These are phyloP conservation scores for Hesperia comma DNA, from an alignment of 2,888 invertebrate species.

Conservation along the genomic window DNA sequence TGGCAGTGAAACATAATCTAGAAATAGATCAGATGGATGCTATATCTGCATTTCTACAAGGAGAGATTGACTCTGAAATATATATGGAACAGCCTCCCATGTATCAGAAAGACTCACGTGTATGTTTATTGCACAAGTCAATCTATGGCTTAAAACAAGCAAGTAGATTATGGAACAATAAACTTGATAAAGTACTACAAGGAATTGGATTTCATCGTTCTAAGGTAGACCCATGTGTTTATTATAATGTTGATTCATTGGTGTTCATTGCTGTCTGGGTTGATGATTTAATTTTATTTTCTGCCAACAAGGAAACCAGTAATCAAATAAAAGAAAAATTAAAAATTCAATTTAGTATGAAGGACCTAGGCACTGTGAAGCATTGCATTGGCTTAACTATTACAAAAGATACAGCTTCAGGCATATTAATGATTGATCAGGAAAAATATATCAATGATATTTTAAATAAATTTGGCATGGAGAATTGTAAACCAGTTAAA, in stretches of 20 bases:
- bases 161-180: conserved; percentile 40
- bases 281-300: conserved; percentile 41
- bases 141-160: conserved; percentile 41
- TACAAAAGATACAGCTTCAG: conserved; percentile 19
- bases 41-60: conserved; percentile 44
- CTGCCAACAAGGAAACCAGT: conserved; percentile 14
- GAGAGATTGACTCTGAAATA: conserved; percentile 43
- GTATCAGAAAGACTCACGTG: conserved; percentile 35
- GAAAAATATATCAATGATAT: conserved; percentile 40
- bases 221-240: conserved; percentile 41
- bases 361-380: conserved; percentile 34
- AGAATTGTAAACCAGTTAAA: conserved; percentile 37
- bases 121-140: conserved; percentile 39
- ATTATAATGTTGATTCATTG: conserved; percentile 32
- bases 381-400: conserved; percentile 38
- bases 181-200: conserved; percentile 34
- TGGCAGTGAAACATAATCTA: conserved; percentile 40
- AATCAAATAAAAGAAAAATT: conserved; percentile 29
- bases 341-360: conserved; percentile 34
- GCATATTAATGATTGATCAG: conserved; percentile 33
- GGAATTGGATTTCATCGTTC: conserved; percentile 37
- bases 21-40: conserved; percentile 44
- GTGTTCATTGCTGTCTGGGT: conserved; percentile 42
- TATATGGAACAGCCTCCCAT: conserved; percentile 42
- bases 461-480: conserved; percentile 34